Conservation (phyloP, 35 echinoderm and acorn worm genomes). For the Amphiura filiformis region DNA sequence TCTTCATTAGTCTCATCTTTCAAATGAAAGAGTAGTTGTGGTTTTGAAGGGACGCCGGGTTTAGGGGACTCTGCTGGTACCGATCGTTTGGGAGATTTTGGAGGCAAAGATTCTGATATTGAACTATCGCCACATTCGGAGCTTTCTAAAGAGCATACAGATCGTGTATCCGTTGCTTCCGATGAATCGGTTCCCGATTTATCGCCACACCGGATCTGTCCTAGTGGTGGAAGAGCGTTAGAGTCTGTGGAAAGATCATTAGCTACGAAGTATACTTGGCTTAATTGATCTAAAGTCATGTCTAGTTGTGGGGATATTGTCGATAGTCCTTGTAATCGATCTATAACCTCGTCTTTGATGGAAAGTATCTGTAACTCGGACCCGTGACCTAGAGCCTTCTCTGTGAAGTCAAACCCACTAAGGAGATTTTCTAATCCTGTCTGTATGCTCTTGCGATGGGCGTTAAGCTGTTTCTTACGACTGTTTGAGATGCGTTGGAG, state of each 20-base stretch:
- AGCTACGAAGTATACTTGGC: slow-evolving; percentile 87
- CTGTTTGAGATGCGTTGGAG: slow-evolving; percentile 71
- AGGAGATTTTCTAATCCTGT: slow-evolving; percentile 88
- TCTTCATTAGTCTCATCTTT: slow-evolving; percentile 93
- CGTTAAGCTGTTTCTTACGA: slow-evolving; percentile 81
- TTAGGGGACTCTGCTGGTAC: slow-evolving; percentile 18
- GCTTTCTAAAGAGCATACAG: slow-evolving; percentile 83
- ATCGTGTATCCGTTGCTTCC: slow-evolving; percentile 76
- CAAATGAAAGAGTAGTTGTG: slow-evolving; percentile 81
- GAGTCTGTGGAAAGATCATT: slow-evolving; percentile 49
- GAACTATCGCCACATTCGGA: slow-evolving; percentile 79
- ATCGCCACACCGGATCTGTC: slow-evolving; percentile 87
- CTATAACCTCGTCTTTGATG: slow-evolving; percentile 98
- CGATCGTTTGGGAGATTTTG: slow-evolving; percentile 63
- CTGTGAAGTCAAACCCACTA: slow-evolving; percentile 96
- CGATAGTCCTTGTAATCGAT: slow-evolving; percentile 79
- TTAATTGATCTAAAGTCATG: slow-evolving; percentile 87
- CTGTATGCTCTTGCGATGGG: slow-evolving; percentile 80
- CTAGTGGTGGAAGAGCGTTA: slow-evolving; percentile 52
- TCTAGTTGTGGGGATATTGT: slow-evolving; percentile 90
- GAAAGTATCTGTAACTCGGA: slow-evolving; percentile 91
- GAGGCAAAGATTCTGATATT: slow-evolving; percentile 51
- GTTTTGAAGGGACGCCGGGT: slow-evolving; percentile 47
- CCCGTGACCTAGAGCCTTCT: slow-evolving; percentile 97
- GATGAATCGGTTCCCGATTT: slow-evolving; percentile 65